Conservation (phyloP, 2,888 invertebrate genomes). For the Marasmarcha lunaedactyla region DNA sequence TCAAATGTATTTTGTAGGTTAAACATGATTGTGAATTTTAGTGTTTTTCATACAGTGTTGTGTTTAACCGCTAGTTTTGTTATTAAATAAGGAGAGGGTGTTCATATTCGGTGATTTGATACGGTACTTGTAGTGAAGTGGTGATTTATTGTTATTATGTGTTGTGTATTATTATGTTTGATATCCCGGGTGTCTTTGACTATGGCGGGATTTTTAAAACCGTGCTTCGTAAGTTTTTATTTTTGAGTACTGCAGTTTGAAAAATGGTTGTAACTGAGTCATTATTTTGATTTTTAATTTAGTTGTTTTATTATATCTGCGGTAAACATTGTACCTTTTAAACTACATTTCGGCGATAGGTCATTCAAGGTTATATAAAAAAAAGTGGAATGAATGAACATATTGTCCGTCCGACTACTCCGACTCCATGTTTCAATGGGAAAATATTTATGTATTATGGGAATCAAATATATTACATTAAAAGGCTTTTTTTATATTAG, state of each 20-base stretch:
- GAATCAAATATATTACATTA: too few relatives aligned
- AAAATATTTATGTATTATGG: too few relatives aligned
- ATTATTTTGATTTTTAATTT: too few relatives aligned
- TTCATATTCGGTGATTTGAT: too few relatives aligned
- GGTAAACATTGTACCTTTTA: too few relatives aligned
- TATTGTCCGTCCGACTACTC: conserved; percentile 17
- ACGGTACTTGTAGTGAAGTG: conserved; percentile 18
- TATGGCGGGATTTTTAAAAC: conserved; percentile 44
- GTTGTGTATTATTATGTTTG: conserved; percentile 16
- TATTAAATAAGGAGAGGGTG: too few relatives aligned
- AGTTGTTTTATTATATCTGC: too few relatives aligned
- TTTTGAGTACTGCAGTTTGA: too few relatives aligned
- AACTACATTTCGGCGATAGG: conserved; percentile 27
- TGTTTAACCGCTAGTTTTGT: conserved; percentile 29
- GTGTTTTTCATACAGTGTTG: conserved; percentile 49
- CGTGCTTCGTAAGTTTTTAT: conserved; percentile 25
- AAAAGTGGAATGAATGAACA: too few relatives aligned
- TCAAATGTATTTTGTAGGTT: conserved; percentile 69
- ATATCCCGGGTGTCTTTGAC: conserved; percentile 15
- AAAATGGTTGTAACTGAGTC: too few relatives aligned
- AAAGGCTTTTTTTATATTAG: too few relatives aligned
- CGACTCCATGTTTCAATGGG: conserved; percentile 55
- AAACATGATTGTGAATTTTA: conserved; percentile 57
- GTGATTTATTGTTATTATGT: conserved; percentile 1
- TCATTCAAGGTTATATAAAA: conserved; percentile 69